These are phyloP conservation scores for Hucho hucho DNA, from an alignment of 2,113 vertebrate species.

Conservation along the genomic window DNA sequence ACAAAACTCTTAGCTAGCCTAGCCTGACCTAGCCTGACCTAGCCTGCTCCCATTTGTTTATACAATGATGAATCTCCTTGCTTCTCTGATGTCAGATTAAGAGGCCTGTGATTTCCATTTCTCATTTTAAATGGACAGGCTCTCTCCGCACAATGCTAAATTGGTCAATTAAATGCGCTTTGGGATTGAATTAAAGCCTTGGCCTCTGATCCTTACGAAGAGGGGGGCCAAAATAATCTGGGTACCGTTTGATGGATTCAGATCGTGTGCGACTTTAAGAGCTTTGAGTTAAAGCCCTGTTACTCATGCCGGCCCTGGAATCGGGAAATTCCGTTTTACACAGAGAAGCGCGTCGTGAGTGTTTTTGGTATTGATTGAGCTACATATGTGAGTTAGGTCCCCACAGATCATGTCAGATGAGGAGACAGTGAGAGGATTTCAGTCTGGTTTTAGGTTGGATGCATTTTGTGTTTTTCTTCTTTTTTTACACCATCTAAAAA, in stretches of 20 bases:
- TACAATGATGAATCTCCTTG: conserved; percentile 64
- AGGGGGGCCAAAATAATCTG: conserved; percentile 65
- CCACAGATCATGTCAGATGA: conserved; percentile 32
- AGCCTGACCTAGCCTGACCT: not conserved
- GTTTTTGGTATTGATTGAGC: conserved; percentile 13
- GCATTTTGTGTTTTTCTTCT: too few species aligned
- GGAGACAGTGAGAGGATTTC: conserved; percentile 1
- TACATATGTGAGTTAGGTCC: conserved; percentile 26
- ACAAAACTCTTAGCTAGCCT: not conserved
- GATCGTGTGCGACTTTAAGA: conserved; percentile 35
- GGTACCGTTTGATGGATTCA: conserved; percentile 67
- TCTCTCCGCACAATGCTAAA: conserved; percentile 75
- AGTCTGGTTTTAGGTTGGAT: not conserved
- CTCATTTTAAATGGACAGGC: conserved; percentile 72
- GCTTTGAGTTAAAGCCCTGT: conserved; percentile 53
- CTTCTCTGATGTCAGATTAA: conserved; percentile 63
- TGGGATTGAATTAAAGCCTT: conserved; percentile 74
- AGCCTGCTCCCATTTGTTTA: conserved; percentile 42
- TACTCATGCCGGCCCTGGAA: conserved; percentile 47
- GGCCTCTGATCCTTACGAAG: conserved; percentile 63
- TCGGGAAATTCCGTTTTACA: conserved; percentile 32
- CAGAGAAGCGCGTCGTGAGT: conserved; percentile 44
- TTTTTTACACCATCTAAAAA: too few species aligned
- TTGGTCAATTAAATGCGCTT: conserved; percentile 73
- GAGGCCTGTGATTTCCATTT: conserved; percentile 71